Conservation (phyloP, 2,888 invertebrate genomes). For the Euphydryas editha region DNA sequence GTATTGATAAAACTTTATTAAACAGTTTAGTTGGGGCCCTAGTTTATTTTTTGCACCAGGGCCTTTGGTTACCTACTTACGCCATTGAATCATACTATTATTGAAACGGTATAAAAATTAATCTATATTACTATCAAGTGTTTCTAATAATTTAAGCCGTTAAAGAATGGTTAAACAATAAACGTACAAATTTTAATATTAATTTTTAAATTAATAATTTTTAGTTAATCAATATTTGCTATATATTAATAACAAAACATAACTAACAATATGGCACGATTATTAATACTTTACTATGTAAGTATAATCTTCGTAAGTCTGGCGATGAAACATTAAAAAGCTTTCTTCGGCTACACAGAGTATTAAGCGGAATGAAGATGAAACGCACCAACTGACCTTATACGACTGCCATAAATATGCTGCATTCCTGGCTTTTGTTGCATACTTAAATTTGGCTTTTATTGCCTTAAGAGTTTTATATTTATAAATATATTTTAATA, state of each 20-base stretch:
- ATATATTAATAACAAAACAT: slow-evolving; percentile 19
- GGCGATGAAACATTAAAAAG: slow-evolving; percentile 75
- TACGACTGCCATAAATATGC: slow-evolving; percentile 69
- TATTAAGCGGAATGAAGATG: slow-evolving; percentile 74
- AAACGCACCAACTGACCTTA: slow-evolving; percentile 46
- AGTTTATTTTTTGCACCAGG: too few relatives aligned
- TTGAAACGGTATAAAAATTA: too few relatives aligned
- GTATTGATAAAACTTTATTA: too few relatives aligned
- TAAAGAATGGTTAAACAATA: too few relatives aligned
- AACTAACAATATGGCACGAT: slow-evolving; percentile 37
- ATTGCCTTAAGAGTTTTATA: slow-evolving; percentile 62
- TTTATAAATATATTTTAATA: slow-evolving; percentile 9
- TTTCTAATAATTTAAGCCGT: too few relatives aligned
- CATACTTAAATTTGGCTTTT: slow-evolving; percentile 70
- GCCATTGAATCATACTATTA: too few relatives aligned
- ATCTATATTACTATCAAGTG: too few relatives aligned
- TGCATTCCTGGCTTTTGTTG: slow-evolving; percentile 74
- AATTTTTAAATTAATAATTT: too few relatives aligned
- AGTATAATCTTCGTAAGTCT: slow-evolving; percentile 57
- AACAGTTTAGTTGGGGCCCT: too few relatives aligned
- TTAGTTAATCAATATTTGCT: too few relatives aligned
- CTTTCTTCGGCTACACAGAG: slow-evolving; percentile 64
- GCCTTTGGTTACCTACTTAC: too few relatives aligned
- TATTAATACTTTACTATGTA: slow-evolving; percentile 44
- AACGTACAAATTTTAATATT: too few relatives aligned